Evolutionary conservation across 2,113 vertebrate species (phyloP), one percentile per base, ranked within the genome.

Genomic region (Oryctolagus cuniculus): DNA sequence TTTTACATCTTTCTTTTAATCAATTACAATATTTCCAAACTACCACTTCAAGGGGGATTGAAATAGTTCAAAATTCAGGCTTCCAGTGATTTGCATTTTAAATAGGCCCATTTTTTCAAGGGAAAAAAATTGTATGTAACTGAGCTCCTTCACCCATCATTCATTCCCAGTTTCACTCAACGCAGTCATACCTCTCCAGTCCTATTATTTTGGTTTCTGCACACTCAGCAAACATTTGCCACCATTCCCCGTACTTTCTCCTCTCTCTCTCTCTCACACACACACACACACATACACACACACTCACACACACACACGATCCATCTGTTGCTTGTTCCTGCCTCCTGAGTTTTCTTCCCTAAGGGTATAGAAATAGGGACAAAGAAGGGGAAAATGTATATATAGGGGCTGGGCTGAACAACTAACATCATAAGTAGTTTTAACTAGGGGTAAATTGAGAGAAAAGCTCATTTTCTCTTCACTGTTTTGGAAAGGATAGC

Each of bases 401-500:
- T 95, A 97, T 93, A 51, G 90, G 93, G 84, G 70, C 84, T 94
- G 93, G 96, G 96, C 96, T 97, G 90, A 97, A 86, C 61, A 89
- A 4, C 75, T 90, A 89, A 5, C 78, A 88, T 95, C 72, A 66
- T 94, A 95, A 90, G 82, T 95, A 90, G 93, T 95, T 81, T 97
- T 93, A 89, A 96, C 27, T 55, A 80, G 75, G 86, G 44, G 84
- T 97, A 92, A 96, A 79, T 75, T 75, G 79, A 95, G 94, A 96
- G 96, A 95, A 97, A 95, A 96, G 17, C 44, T 96, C 69, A 17
- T 97, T 97, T 95, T 97, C 95, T 97, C 95, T 77, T 96, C 55
- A 95, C 80, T 96, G 94, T 96, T 97, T 95, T 95, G 96, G 96
- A 97, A 96, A 97, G 94, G 91, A 96, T 96, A 97, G 96, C 96